Evolutionary conservation across 2,113 vertebrate genomes (phyloP), one percentile per base, ranked within the genome.

Genomic region (Guaruba guarouba): DNA sequence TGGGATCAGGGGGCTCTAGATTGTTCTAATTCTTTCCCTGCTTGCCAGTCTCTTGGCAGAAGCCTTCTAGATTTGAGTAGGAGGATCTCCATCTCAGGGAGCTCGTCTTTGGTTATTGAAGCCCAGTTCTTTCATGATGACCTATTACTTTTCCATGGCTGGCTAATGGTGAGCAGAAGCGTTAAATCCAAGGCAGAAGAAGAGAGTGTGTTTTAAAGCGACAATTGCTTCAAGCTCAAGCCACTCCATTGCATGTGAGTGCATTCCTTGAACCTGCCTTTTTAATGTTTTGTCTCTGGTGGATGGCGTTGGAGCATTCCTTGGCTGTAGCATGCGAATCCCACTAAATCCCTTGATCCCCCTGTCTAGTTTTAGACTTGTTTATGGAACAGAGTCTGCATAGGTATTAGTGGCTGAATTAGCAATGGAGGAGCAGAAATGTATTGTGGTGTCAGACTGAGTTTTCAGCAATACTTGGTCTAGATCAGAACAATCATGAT

Each of bases 331-430:
- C 86, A 73, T 71, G 49, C 0, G 44, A 91, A 91, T 91, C 69
- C 52, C 44, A 31, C 82, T 73, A 88, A 96, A 96, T 96, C 92
- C 91, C 80, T 96, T 96, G 93, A 96, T 96, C 95, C 66, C 7
- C 10, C 76, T 92, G 94, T 93, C 95, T 90, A 57, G 44, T 91
- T 94, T 93, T 83, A 92, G 93, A 95, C 92, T 95, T 96, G 96
- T 96, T 97, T 97, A 94, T 95, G 91, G 94, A 96, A 79, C 66
- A 70, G 73, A 84, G 92, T 79, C 88, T 93, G 44, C 79, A 66
- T 85, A 89, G 93, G 88, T 94, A 93, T 95, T 96, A 89, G 83
- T 73, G 17, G 37, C 68, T 91, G 92, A 90, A 75, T 79, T 89
- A 84, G 80, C 77, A 88, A 41, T 62, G 77, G 83, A 94, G 69